Percentiles rank a stretch among this genome's conserved stretches.
Conservation (phyloP, 2,888 invertebrate species). For the Chrysotoxum bicinctum region DNA sequence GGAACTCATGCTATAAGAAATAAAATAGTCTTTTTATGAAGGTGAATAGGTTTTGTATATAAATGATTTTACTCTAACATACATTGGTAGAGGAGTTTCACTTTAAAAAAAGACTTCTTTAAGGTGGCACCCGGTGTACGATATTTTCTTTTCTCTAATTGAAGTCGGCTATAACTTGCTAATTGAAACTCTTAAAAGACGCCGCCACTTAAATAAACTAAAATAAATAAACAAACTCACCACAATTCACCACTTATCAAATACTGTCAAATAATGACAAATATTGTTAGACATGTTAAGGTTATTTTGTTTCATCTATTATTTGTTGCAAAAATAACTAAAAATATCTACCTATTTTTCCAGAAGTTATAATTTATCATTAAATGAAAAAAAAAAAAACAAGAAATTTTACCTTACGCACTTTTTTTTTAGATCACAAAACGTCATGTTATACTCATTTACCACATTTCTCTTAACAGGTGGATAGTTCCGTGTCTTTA, state of each 20-base stretch:
- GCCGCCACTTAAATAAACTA: neutral
- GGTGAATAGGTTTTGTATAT: too few relatives aligned
- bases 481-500: neutral
- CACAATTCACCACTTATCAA: neutral
- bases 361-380: neutral
- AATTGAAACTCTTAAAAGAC: neutral
- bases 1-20: neutral
- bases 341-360: neutral
- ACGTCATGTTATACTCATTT: conserved; percentile 7
- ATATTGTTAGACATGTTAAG: neutral
- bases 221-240: neutral
- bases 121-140: neutral
- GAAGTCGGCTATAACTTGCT: neutral
- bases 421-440: conserved; percentile 30
- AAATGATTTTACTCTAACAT: too few relatives aligned
- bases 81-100: too few relatives aligned
- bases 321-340: neutral
- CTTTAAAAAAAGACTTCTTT: neutral
- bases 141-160: neutral
- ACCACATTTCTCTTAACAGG: neutral
- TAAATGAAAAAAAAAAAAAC: neutral
- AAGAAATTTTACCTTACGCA: neutral
- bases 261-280: neutral
- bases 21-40: too few relatives aligned
- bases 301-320: neutral